Base-by-base conservation (phyloP, 2,888 invertebrate species). In the Ctena decussata region DNA sequence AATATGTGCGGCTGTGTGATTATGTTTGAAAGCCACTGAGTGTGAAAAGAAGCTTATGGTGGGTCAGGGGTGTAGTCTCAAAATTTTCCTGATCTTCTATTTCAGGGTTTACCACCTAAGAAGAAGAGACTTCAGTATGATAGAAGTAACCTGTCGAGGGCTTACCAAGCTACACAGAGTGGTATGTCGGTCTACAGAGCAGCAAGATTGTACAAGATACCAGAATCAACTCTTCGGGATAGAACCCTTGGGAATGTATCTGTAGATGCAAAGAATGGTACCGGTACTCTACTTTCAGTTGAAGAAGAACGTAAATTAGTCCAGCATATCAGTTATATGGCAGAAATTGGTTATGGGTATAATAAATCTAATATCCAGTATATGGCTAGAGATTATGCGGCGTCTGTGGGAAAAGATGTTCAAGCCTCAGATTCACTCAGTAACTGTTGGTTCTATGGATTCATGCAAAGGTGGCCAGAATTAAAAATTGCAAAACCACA, bases 131-230 rank as follows among this genome's bases (percentile, higher is more conserved):
- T n/a, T n/a, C n/a, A n/a, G n/a, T n/a, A n/a, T n/a, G n/a, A n/a
- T n/a, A n/a, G n/a, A n/a, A n/a, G n/a, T n/a, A n/a, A n/a, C n/a
- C n/a, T n/a, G n/a, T n/a, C n/a, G n/a, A n/a, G n/a, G n/a, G n/a
- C n/a, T n/a, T n/a, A n/a, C n/a, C n/a, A n/a, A n/a, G n/a, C n/a
- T n/a, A n/a, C n/a, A n/a, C n/a, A n/a, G n/a, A n/a, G n/a, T n/a
- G n/a, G n/a, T n/a, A n/a, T n/a, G 72, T 79, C 79, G 27, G 73
- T 79, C 2, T 72, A 73, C n/a, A 77, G 71, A 27, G 77, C 70
- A 24, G 70, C 77, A 8, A 70, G 71, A 39, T 3, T 27, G 30
- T 77, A 32, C 39, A 24, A 21, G 12, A 71, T 71, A 41, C 57
- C 71, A 37, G 72, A 71, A n/a, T 71, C 71, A 27, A 78, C 78